Evolutionary conservation across 2,888 invertebrate genomes (phyloP).

Genomic region (Amphipoea lucens): DNA sequence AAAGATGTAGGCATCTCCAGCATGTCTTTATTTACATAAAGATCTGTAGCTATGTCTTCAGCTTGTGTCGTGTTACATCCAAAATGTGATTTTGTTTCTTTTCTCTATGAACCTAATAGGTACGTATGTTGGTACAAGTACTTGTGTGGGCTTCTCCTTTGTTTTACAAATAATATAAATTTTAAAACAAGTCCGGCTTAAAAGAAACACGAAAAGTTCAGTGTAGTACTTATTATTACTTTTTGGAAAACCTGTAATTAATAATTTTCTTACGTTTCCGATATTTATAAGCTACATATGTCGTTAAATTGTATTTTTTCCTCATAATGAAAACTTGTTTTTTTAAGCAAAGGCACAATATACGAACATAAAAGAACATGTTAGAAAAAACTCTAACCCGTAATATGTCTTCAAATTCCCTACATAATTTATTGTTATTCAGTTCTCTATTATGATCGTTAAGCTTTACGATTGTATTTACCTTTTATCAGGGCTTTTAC

Average conservation of each 20-base stretch:
- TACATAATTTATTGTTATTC: not conserved
- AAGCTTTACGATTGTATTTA: slow-evolving; percentile 66
- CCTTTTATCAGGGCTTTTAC: slow-evolving; percentile 88
- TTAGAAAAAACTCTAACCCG: not conserved
- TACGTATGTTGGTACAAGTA: not conserved
- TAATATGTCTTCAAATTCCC: not conserved
- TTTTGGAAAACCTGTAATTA: not conserved
- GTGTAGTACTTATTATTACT: not conserved
- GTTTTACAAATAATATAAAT: slow-evolving; percentile 36
- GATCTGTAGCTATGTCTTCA: slow-evolving; percentile 29
- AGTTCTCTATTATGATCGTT: not conserved
- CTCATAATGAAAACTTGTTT: not conserved
- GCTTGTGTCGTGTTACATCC: slow-evolving; percentile 24
- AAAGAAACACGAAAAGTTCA: slow-evolving; percentile 1
- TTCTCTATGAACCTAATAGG: not conserved
- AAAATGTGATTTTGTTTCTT: slow-evolving; percentile 47
- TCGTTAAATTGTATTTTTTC: not conserved
- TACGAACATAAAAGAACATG: too few species aligned
- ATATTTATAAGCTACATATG: not conserved
- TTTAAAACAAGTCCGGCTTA: slow-evolving; percentile 15
- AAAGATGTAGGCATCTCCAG: slow-evolving; percentile 1
- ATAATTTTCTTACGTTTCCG: too few species aligned
- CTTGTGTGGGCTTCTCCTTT: slow-evolving; percentile 26
- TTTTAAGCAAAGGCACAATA: not conserved
- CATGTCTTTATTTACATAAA: slow-evolving; percentile 54